Evolutionary conservation across 2,888 invertebrate species (phyloP).

Genomic region (Drosophila maculinotata): DNA sequence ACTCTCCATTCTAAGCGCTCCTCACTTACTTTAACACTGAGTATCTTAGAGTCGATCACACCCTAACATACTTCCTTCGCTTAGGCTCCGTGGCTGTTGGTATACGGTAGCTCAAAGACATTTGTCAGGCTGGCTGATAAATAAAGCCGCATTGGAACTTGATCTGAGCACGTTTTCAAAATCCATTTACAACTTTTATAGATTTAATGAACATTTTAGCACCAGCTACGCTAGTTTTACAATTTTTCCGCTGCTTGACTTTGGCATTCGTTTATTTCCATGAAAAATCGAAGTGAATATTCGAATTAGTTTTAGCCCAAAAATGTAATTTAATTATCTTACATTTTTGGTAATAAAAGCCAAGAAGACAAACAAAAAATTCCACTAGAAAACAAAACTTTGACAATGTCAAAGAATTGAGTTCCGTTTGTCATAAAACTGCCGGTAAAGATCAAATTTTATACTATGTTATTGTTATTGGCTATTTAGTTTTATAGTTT

Average conservation of each 20-base stretch:
- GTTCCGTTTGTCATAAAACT: constrained; percentile 57
- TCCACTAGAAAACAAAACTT: constrained; percentile 8
- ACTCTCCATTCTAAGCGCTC: neutral
- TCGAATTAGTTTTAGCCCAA: constrained; percentile 50
- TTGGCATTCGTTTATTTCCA: constrained; percentile 27
- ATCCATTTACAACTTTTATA: constrained; percentile 59
- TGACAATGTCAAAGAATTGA: constrained; percentile 45
- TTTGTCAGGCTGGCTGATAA: constrained; percentile 56
- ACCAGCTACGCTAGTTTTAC: constrained; percentile 42
- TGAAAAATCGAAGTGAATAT: constrained; percentile 25
- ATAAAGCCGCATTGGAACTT: constrained; percentile 44
- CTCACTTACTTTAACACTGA: too few species aligned
- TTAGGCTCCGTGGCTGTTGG: neutral
- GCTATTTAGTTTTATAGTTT: constrained; percentile 34
- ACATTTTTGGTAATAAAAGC: constrained; percentile 21
- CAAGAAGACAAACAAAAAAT: constrained; percentile 1
- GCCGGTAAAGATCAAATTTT: constrained; percentile 34
- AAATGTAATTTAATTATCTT: constrained; percentile 51
- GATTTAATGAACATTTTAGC: constrained; percentile 55
- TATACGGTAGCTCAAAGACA: constrained; percentile 58
- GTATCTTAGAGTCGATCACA: constrained; percentile 33
- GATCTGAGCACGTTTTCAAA: constrained; percentile 50
- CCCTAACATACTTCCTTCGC: constrained; percentile 15
- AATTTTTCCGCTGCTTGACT: constrained; percentile 36
- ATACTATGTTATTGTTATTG: constrained; percentile 43